Evolutionary conservation across 2,888 invertebrate species (phyloP).

Genomic region (Campopleginae sp.): DNA sequence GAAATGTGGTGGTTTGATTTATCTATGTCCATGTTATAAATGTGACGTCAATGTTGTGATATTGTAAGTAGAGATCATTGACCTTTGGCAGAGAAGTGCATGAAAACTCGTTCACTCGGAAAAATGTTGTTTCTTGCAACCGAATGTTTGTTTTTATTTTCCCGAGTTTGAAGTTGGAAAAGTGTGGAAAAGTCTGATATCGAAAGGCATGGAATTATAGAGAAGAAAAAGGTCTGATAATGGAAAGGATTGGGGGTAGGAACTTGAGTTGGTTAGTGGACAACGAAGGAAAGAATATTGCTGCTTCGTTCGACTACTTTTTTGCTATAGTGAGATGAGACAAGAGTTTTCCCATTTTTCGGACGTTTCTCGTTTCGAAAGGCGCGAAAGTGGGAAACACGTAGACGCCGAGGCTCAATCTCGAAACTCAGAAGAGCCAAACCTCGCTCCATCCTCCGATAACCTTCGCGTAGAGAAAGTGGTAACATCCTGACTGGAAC

Average conservation of each 20-base stretch:
- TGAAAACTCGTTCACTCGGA: neutral
- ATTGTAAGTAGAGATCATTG: neutral
- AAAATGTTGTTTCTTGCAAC: neutral
- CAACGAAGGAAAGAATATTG: conserved; percentile 23
- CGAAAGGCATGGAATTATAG: conserved; percentile 8
- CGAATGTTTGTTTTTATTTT: neutral
- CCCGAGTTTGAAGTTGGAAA: conserved; percentile 22
- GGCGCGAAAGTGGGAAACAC: conserved; percentile 44
- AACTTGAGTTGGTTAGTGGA: conserved; percentile 25
- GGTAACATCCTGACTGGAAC: conserved; percentile 43
- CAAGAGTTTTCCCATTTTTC: conserved; percentile 69
- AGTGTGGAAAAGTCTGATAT: conserved; percentile 34
- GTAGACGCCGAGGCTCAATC: conserved; percentile 28
- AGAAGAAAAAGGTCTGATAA: conserved; percentile 5
- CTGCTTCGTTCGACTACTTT: neutral
- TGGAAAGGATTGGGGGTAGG: neutral
- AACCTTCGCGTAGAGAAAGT: conserved; percentile 42
- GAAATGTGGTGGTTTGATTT: neutral
- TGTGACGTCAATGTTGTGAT: neutral
- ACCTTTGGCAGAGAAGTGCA: neutral
- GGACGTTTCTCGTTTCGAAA: conserved; percentile 63
- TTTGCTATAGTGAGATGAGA: conserved; percentile 25
- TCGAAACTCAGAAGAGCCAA: conserved; percentile 31
- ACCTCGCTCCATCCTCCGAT: conserved; percentile 30
- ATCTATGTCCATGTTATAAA: neutral